A percentile compares a stretch with the other conserved stretches of the same genome.
Evolutionary conservation across 2,797 vertebrate species (phyloP).

Genomic region (Mycteria americana): DNA sequence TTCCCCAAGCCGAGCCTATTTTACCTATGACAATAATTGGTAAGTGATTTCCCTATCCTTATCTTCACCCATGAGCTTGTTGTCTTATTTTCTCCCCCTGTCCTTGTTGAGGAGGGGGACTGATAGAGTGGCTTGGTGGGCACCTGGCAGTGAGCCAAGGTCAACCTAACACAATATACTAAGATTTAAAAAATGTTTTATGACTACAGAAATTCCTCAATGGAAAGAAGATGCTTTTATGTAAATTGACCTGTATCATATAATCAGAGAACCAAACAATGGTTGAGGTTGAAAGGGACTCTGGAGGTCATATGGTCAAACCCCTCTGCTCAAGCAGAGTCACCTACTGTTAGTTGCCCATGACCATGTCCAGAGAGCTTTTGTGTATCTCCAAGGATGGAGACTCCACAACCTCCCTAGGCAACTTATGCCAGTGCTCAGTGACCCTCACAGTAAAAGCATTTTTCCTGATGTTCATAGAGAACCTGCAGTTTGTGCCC

Average conservation of each 20-base stretch:
- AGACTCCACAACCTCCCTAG: not conserved
- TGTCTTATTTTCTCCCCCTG: fast-evolving
- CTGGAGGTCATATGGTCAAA: not conserved
- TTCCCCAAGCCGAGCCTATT: not conserved
- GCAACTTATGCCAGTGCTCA: not conserved
- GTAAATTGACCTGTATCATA: not conserved
- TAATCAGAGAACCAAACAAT: not conserved
- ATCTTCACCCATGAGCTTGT: not conserved
- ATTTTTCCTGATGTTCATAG: not conserved
- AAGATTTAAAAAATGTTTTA: not conserved
- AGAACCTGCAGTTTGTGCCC: not conserved
- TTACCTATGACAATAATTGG: not conserved
- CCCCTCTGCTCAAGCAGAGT: not conserved
- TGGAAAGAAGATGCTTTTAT: not conserved
- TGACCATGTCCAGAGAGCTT: not conserved
- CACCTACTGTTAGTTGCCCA: not conserved
- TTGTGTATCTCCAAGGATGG: not conserved
- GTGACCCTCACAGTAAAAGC: not conserved
- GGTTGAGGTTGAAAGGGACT: not conserved
- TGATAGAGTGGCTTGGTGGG: not conserved
- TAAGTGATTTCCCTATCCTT: not conserved
- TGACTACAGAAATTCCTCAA: not conserved
- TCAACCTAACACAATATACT: not conserved
- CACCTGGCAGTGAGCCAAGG: not conserved
- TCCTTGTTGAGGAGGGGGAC: not conserved